These are phyloP conservation scores for Porites australiensis DNA, from an alignment of 64 coral and sea anemone genomes.

Conservation along the genomic window DNA sequence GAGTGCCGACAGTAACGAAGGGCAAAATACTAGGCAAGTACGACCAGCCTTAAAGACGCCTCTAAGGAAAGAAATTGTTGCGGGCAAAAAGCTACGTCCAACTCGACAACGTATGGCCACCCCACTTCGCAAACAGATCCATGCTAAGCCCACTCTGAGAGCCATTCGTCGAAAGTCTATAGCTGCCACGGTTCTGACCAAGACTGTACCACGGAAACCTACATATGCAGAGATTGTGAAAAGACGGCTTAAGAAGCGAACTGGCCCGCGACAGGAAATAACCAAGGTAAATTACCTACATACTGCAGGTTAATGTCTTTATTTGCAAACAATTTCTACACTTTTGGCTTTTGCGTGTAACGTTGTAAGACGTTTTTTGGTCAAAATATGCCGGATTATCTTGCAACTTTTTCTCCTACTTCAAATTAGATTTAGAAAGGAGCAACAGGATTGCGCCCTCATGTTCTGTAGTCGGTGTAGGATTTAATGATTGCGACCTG, in stretches of 20 bases:
- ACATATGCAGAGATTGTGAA: constrained; percentile 98
- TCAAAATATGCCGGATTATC: no score
- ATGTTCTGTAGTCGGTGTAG: no score
- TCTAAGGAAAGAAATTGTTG: constrained; percentile 74
- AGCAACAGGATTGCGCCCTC: no score
- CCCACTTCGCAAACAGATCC: constrained; percentile 72
- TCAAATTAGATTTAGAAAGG: no score
- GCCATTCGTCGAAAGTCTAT: constrained; percentile 72
- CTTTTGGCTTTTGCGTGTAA: no score
- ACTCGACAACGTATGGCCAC: constrained; percentile 78
- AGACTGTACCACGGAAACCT: constrained; percentile 52
- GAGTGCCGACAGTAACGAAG: neutral
- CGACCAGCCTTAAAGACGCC: constrained; percentile 86
- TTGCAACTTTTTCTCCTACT: no score
- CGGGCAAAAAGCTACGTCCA: constrained; percentile 65
- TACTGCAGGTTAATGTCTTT: no score
- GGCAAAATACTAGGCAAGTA: neutral
- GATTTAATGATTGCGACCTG: no score
- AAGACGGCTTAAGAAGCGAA: constrained; percentile 62
- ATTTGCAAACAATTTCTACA: no score
- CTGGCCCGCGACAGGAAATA: constrained; percentile 15
- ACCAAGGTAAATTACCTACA: neutral
- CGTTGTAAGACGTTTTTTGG: no score
- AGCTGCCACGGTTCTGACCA: constrained; percentile 3
- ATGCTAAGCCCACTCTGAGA: constrained; percentile 46